Conservation (phyloP, 53 echinoderm and acorn worm species). For the Luidia sarsii region DNA sequence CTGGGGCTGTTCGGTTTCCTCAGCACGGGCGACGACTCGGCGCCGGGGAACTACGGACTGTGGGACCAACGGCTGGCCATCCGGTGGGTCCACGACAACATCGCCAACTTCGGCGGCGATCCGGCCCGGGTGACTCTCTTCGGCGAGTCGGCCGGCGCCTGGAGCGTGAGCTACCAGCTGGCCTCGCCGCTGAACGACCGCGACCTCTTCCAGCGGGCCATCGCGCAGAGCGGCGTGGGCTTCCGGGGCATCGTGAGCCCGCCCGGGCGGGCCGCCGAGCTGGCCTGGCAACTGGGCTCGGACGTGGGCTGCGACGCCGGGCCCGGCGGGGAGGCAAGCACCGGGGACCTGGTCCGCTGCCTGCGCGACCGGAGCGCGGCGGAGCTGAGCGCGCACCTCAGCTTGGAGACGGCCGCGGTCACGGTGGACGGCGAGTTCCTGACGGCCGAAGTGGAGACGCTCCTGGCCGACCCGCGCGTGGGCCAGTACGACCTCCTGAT, state of each 20-base stretch:
- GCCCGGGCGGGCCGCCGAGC: conserved; percentile 2
- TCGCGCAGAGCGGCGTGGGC: conserved; percentile 34
- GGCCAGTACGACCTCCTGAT: conserved; percentile 47
- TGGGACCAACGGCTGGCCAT: conserved; percentile 67
- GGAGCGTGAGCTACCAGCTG: conserved; percentile 25
- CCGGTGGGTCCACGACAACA: conserved; percentile 69
- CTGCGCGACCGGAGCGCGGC: conserved; percentile 17
- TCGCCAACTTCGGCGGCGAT: conserved; percentile 70
- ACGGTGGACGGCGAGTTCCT: conserved; percentile 44
- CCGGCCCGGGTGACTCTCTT: conserved; percentile 65
- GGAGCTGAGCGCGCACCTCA: not conserved
- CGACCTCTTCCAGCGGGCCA: conserved; percentile 41
- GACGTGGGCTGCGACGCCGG: conserved; percentile 52
- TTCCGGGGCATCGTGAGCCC: conserved; percentile 26
- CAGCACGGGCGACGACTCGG: conserved; percentile 48
- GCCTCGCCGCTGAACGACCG: conserved; percentile 30
- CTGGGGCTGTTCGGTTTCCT: conserved; percentile 73
- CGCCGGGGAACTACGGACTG: conserved; percentile 62
- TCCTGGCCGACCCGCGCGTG: conserved; percentile 9
- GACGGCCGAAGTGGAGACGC: not conserved
- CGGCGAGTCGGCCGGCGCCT: conserved; percentile 55
- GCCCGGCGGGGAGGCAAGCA: conserved; percentile 18
- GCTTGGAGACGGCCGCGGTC: not conserved
- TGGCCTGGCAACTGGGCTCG: conserved; percentile 63
- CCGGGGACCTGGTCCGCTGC: conserved; percentile 61